These are phyloP conservation scores for Python bivittatus DNA, from an alignment of 2,113 vertebrate species.

Conservation along the genomic window DNA sequence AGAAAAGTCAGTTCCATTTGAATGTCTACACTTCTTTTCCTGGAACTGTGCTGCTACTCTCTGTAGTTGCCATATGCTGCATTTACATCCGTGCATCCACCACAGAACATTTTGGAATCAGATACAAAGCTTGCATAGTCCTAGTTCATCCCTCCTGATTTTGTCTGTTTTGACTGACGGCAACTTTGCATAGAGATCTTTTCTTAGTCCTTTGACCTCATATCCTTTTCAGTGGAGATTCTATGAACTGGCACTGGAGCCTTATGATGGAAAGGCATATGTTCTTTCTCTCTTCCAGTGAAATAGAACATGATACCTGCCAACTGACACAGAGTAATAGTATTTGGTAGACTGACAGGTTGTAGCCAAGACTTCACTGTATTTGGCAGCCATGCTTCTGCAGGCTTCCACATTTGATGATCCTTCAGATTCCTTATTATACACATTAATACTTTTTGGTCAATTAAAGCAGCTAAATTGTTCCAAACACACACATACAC, in stretches of 20 bases:
- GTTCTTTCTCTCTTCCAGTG: neutral
- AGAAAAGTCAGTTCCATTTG: neutral
- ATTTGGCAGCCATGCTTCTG: neutral
- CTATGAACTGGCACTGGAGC: neutral
- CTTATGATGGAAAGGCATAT: neutral
- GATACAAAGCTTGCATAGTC: neutral
- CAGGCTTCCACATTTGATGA: neutral
- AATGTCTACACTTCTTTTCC: neutral
- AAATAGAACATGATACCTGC: neutral
- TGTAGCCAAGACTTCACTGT: neutral
- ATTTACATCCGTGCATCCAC: neutral
- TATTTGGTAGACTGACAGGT: neutral
- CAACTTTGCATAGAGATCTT: neutral
- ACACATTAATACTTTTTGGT: neutral
- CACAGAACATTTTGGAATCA: neutral
- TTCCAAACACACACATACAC: neutral
- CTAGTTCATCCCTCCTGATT: neutral
- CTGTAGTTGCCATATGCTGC: neutral
- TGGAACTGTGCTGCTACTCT: neutral
- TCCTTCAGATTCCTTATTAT: neutral
- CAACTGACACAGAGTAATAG: neutral
- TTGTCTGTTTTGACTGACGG: neutral
- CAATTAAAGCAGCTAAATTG: neutral
- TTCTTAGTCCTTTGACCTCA: neutral
- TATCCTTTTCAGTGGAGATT: neutral